Base-by-base conservation (phyloP, 2,797 vertebrate species). In the Okamejei kenojei region DNA sequence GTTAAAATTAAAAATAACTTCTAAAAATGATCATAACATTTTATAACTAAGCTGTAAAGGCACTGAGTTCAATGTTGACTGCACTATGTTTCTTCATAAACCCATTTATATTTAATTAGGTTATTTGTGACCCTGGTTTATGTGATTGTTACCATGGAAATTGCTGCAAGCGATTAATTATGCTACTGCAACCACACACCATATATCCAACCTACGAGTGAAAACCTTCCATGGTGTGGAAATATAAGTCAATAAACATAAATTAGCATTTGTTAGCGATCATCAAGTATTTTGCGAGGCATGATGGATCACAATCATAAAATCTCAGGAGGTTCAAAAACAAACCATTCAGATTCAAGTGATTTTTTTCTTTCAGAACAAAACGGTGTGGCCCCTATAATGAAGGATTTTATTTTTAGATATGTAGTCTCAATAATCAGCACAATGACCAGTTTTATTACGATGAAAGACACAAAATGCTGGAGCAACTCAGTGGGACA, bases 81-180 rank as follows among this genome's bases (percentile, higher is more conserved):
- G 38, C 10, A 26, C 73, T 21, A 92, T 71, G 15, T 26, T 74
- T 73, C 90, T 92, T 58, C 90, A 54, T 38, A 88, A 65, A 74
- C 35, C 7, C 71, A 74, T 45, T 92, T 92, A 92, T 76, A 74
- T 58, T 76, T 92, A 92, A 54, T 92, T 92, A 74, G 71, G 7
- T 92, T 29, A 23, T 21, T 92, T 92, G n/a, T 88, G 71, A 92
- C 71, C 68, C 71, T 0, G 21, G 23, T 76, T 23, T 17, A 19
- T n/a, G 15, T 45, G 23, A 38, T 92, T 54, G 73, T 92, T 35
- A 29, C 71, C 68, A 73, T 92, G 71, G 68, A 92, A 92, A 92
- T 76, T 73, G 73, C 45, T 58, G 38, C 38, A 1, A 91, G 90
- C 71, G 45, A 91, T 74, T 45, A 74, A 74, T 23, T 23, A 3